These are phyloP conservation scores for Distichodus sexfasciatus DNA, from an alignment of 2,797 vertebrate species.

Conservation along the genomic window DNA sequence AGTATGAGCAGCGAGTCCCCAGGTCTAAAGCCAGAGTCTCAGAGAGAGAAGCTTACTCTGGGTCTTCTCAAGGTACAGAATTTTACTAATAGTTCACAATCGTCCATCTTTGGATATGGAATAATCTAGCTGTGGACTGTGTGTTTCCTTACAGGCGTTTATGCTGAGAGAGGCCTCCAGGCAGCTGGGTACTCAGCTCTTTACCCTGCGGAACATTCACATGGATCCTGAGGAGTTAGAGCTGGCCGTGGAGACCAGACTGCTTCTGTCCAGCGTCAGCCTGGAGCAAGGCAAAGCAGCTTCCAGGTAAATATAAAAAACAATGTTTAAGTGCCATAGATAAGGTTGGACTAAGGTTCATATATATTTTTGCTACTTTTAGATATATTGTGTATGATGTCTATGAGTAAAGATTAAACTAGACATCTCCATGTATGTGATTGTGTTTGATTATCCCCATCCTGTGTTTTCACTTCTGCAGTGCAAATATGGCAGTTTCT, in stretches of 20 bases:
- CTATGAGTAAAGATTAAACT: not conserved
- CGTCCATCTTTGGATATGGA: not conserved
- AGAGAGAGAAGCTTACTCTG: constrained; percentile 46
- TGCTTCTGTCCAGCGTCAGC: constrained; percentile 78
- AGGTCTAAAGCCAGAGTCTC: constrained; percentile 36
- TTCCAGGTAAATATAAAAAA: constrained; percentile 67
- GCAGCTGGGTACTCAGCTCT: constrained; percentile 64
- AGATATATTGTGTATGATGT: not conserved
- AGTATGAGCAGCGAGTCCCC: constrained; percentile 15
- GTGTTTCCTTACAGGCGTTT: constrained; percentile 67
- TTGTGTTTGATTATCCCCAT: constrained; percentile 5
- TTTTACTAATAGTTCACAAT: not conserved
- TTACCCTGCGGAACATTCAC: constrained; percentile 42
- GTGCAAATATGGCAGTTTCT: constrained; percentile 78
- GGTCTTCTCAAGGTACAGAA: constrained; percentile 63
- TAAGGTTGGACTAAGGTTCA: too few species aligned
- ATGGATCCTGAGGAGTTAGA: constrained; percentile 74
- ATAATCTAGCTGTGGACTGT: constrained; percentile 1
- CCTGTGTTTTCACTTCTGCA: constrained; percentile 52
- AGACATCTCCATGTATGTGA: not conserved
- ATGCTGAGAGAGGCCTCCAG: constrained; percentile 77
- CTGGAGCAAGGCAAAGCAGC: constrained; percentile 79
- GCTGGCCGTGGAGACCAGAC: constrained; percentile 71
- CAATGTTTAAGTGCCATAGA: too few species aligned
- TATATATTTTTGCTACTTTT: not conserved